Evolutionary conservation across 2,888 invertebrate species (phyloP), one percentile per base, ranked within the genome.

Genomic region (Melanostoma mellinum): DNA sequence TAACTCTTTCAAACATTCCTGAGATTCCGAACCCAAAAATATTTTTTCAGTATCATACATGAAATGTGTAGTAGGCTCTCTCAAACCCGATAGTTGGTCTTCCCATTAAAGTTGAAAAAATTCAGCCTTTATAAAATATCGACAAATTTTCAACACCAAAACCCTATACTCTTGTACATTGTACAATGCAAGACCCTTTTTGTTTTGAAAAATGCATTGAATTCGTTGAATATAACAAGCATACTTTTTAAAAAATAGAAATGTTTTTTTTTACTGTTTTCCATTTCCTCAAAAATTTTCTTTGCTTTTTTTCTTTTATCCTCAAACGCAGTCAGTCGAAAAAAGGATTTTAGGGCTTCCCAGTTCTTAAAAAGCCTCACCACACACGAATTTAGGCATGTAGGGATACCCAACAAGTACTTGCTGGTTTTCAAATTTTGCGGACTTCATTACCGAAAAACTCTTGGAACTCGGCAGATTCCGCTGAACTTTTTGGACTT

Each of bases 401-500:
- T 33, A 50, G 3, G 9, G 32, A 50, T 3, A 50, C 3, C 50
- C 50, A 50, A 32, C 50, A 6, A 50, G 50, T 50, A 32, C 33
- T 50, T 32, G 50, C 6, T 50, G 50, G 8, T 4, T 8, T 50
- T 8, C 32, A 50, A 6, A 32, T 50, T 8, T 68, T 55, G 1
- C 3, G 20, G 6, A 38, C 30, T 6, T 68, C 46, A 4, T 5
- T 30, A 20, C 56, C 46, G 32, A 65, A 65, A 10, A 52, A 52
- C 42, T 52, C 52, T 35, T 68, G 68, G 30, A 68, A 48, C 30
- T 68, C 36, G 3, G 48, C 20, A 4, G 61, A 46, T 10, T 61
- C 71, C 2, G 71, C 52, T 42, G 60, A 60, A 35, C 60, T 52
- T 60, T 60, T 58, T 8, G 60, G 42, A 56, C 60, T 36, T 38